Base-by-base conservation (phyloP, 2,888 invertebrate genomes). In the Rhagonycha lutea region DNA sequence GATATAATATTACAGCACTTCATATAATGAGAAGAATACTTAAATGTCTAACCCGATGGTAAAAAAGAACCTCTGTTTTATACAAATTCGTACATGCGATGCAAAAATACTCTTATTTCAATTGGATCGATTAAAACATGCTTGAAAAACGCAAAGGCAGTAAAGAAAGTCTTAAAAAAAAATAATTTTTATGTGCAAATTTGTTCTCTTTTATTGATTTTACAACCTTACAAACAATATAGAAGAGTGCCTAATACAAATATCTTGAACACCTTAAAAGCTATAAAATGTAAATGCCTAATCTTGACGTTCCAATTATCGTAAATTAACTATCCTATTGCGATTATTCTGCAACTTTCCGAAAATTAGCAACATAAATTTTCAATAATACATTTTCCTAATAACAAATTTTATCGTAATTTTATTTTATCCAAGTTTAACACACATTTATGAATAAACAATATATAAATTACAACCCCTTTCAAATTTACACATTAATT, bases 251-350 rank as follows among this genome's bases (percentile, higher is more conserved):
- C 18, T 18, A n/a, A 65, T 65, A 65, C 63, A 26, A 24, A 62
- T 62, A 62, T 18, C 12, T 47, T 47, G 12, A 23, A 65, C 63
- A 65, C 63, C 63, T 65, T 65, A n/a, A 65, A 24, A 9, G 63
- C 63, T 24, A 26, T 65, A 65, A 65, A 65, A 26, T 65, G 24
- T 18, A 65, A 65, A 65, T 65, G 63, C 18, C 63, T 26, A 65
- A 65, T 65, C 63, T 65, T 65, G 63, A n/a, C 63, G 26, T 24
- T 65, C 63, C 26, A 65, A 65, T 65, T 65, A 65, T 65, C 63
- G 24, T 65, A 65, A 65, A 65, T 65, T 65, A 47, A n/a, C 47
- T 47, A 47, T 47, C 47, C 47, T 47, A 47, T 47, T 47, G 47
- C n/a, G 47, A 47, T 47, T n/a, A 47, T n/a, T 47, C 47, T 47